Base-by-base conservation (phyloP, 30 jellyfish, hydroid and myxozoan genomes). In the Phacellophora camtschatica region DNA sequence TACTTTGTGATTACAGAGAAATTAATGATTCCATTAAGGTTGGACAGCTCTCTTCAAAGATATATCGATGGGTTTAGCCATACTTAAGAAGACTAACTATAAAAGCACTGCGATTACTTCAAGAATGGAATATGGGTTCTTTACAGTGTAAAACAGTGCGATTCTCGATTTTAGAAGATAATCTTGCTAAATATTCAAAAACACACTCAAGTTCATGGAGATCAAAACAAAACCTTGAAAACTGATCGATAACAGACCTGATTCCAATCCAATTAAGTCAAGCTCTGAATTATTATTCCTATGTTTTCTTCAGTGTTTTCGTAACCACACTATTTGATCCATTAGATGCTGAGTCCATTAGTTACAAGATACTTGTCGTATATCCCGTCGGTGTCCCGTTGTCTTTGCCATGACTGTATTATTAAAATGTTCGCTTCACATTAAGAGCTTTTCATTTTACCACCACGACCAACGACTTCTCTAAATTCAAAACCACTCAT, bases 241-340 rank as follows among this genome's bases (percentile, higher is more conserved):
- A 20, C 71, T 55, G 74, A 55, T 64, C 69, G 81, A 80, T 55
- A 71, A 84, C 86, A 42, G 81, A 69, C 81, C 57, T 72, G 86
- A 71, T 69, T 68, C 81, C 94, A 67, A 82, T 82, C 94, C 94
- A 82, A 82, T 82, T 69, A 67, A 81, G 66, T 59, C 74, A 69
- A 56, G 28, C 71, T 77, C 54, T 67, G 57, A 22, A 43, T 80
- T 58, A 80, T 80, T 62, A 46, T 51, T 22, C 67, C 32, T 71
- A 31, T 57, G 56, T 45, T 58, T 57, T 46, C 5, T 65, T 80
- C 56, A 80, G 66, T 28, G 81, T 18, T 80, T 56, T 80, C 72
- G 58, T 28, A 54, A 80, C 91, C 91, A 77, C 91, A 80, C 73
- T 39, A 58, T 65, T 25, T 34, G 20, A n/a, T n/a, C n/a, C n/a